Evolutionary conservation across 2,113 vertebrate species (phyloP), one percentile per base, ranked within the genome.

Genomic region (Ochotona princeps): DNA sequence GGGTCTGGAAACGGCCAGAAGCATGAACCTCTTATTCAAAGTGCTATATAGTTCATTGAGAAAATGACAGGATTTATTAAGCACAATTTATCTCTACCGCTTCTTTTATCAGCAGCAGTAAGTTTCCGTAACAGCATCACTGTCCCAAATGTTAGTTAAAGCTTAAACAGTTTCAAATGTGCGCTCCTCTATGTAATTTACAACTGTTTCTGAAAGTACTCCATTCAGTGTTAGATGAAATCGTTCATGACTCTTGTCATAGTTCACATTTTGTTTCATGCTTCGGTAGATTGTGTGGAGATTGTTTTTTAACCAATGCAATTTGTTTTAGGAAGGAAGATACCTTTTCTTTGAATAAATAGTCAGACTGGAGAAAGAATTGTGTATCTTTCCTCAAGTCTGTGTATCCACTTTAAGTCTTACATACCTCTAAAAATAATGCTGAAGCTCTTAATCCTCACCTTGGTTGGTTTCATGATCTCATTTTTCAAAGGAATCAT

Each of bases 101-200:
- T 76, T 85, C 75, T 92, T 94, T 89, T 54, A 93, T 96, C 94
- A 89, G 75, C 28, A 12, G 76, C 72, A 94, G 63, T 86, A 92
- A 87, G 79, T 94, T 96, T 96, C 82, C 15, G 8, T 95, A 95
- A 95, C 44, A 90, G 76, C 80, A 78, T 70, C 87, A 92, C 76
- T 89, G 83, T 83, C 86, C 86, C 89, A 94, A 96, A 93, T 93
- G 86, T 91, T 95, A 97, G 93, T 93, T 96, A 94, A 92, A 92
- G 67, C 63, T 92, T 95, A 93, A 83, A 63, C 49, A 91, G 26
- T 81, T 87, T 93, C 89, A 81, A 80, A 93, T 51, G 13, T 76
- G 67, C 87, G 76, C 81, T 78, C 61, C 20, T 95, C 90, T 82
- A 90, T 91, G 93, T 91, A 95, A 95, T 94, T 96, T 95, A 95